phyloP scores from a whole-genome alignment of 2,888 invertebrate species.

The Ypsolopha sequella region DNA sequence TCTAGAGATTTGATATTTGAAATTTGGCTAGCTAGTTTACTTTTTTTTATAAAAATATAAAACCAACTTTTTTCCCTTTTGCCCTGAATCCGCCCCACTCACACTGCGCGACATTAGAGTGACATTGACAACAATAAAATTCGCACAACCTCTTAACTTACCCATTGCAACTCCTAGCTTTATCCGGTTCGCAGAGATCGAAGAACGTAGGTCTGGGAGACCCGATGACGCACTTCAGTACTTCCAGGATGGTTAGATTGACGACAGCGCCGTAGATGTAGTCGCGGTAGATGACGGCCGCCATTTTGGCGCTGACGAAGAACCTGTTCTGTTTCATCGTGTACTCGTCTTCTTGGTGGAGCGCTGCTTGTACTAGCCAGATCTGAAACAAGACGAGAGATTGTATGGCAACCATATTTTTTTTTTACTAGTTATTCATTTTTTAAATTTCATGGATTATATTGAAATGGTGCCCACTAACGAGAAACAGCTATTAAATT shows the following conservation, averaged over 20 bases:
- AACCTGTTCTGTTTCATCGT: constrained; percentile 51
- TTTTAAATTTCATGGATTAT: no score
- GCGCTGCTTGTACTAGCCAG: constrained; percentile 54
- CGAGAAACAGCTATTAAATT: no score
- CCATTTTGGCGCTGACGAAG: constrained; percentile 40
- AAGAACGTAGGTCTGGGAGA: constrained; percentile 84
- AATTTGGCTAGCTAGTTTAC: no score
- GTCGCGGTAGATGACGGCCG: constrained; percentile 69
- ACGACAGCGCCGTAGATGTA: constrained; percentile 74
- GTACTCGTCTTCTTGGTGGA: constrained; percentile 51
- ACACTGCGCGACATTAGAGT: no score
- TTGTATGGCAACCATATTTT: no score
- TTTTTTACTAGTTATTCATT: no score
- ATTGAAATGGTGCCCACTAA: no score
- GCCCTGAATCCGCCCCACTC: no score
- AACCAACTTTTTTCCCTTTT: no score
- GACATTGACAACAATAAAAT: no score
- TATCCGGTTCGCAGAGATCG: constrained; percentile 78
- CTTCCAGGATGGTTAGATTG: constrained; percentile 72
- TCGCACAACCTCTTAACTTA: constrained; percentile 26
- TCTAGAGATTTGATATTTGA: no score
- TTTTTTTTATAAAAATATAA: no score
- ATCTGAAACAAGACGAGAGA: constrained; percentile 30
- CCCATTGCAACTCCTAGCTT: constrained; percentile 73
- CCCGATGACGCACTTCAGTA: constrained; percentile 76